A percentile compares a stretch with the other conserved stretches of the same genome.
Conservation (phyloP, 2,888 invertebrate species). For the Rutpela maculata region DNA sequence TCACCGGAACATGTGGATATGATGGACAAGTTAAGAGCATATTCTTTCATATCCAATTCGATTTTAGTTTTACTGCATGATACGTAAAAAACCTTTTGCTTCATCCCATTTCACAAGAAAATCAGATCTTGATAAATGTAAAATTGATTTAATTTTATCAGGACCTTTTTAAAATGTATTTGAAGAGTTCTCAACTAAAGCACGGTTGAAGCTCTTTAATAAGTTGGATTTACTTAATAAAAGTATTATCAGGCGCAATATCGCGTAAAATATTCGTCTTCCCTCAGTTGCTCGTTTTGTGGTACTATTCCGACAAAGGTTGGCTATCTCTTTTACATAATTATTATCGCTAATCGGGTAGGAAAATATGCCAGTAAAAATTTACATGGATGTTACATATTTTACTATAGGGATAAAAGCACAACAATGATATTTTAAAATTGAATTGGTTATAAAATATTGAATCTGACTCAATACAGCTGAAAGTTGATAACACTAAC, state of each 20-base stretch:
- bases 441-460: too few species aligned
- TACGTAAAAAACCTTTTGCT: background rate
- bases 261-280: too few species aligned
- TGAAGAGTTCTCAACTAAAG: background rate
- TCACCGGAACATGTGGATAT: background rate
- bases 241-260: background rate
- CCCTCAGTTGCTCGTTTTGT: too few species aligned
- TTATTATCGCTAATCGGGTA: too few species aligned
- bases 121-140: background rate
- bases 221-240: background rate
- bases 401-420: too few species aligned
- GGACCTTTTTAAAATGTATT: background rate
- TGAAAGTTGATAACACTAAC: too few species aligned
- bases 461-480: too few species aligned
- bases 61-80: background rate
- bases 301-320: too few species aligned
- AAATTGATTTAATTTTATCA: background rate
- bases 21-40: constrained; percentile 2
- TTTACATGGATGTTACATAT: too few species aligned
- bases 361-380: too few species aligned
- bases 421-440: too few species aligned
- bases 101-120: background rate
- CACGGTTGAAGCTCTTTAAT: background rate
- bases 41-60: background rate
- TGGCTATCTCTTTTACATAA: too few species aligned